phyloP scores from a whole-genome alignment of 1,140 invertebrate species.

The Charaxes varanes region DNA sequence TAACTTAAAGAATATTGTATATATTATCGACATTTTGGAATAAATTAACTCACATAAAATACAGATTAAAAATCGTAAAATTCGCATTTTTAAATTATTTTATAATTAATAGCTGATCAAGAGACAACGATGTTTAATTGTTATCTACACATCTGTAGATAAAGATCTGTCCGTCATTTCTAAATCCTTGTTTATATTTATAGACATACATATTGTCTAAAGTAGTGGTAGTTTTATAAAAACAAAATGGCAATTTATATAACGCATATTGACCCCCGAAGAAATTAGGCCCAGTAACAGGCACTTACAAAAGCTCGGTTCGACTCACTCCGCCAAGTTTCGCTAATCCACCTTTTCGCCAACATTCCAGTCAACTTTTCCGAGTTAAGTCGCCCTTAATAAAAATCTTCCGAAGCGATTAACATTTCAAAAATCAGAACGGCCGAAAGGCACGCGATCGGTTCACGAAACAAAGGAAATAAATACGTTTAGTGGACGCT shows the following conservation, averaged over 20 bases:
- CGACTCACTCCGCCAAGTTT: conserved; percentile 22
- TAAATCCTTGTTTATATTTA: too few species aligned
- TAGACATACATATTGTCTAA: too few species aligned
- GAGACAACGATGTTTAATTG: conserved; percentile 10
- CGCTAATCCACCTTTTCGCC: conserved; percentile 23
- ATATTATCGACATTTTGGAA: conserved; percentile 3
- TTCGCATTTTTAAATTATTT: conserved; percentile 12
- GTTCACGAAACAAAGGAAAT: conserved; percentile 52
- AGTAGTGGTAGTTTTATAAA: too few species aligned
- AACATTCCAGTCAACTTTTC: conserved; percentile 21
- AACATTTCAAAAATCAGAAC: conserved; percentile 62
- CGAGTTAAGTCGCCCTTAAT: conserved; percentile 41
- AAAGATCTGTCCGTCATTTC: too few species aligned
- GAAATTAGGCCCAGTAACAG: too few species aligned
- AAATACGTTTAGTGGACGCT: conserved; percentile 36
- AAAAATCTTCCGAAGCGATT: conserved; percentile 57
- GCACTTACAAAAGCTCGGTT: too few species aligned
- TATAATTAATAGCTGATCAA: conserved; percentile 5
- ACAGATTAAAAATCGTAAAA: conserved; percentile 5
- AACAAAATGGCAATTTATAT: too few species aligned
- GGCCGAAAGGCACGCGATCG: conserved; percentile 45
- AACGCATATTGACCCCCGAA: too few species aligned
- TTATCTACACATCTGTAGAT: too few species aligned
- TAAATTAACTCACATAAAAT: conserved; percentile 6
- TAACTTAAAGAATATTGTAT: conserved; percentile 3